Conservation (phyloP, 2,888 invertebrate genomes). For the Mesorhabditis belari region DNA sequence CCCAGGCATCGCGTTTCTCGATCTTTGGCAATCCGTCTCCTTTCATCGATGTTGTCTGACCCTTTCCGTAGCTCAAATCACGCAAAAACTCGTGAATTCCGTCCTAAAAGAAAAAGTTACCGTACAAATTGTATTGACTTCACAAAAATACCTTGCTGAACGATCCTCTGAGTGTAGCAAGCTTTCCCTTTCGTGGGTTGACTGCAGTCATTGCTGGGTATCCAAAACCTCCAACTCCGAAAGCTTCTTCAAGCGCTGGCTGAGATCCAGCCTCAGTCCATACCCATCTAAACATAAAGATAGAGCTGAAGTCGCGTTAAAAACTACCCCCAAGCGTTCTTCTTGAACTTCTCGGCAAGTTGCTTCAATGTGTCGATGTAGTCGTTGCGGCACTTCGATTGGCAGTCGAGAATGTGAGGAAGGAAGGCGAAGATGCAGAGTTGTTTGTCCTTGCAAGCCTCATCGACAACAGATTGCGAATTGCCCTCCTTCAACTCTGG, state of each 20-base stretch:
- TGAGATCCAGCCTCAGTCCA: slow-evolving; percentile 91
- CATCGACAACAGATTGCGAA: slow-evolving; percentile 61
- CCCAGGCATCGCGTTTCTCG: slow-evolving; percentile 55
- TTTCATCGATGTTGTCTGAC: slow-evolving; percentile 77
- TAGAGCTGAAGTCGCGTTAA: neutral
- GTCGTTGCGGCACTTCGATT: slow-evolving; percentile 80
- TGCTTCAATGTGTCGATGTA: slow-evolving; percentile 70
- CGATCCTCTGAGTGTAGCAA: slow-evolving; percentile 80
- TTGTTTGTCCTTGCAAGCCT: slow-evolving; percentile 76
- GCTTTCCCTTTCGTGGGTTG: slow-evolving; percentile 92
- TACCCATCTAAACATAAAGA: slow-evolving; percentile 65
- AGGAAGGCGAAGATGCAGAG: slow-evolving; percentile 79
- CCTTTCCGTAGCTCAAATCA: slow-evolving; percentile 84
- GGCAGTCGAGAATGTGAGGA: slow-evolving; percentile 91
- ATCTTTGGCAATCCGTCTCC: slow-evolving; percentile 63
- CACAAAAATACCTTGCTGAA: slow-evolving; percentile 59
- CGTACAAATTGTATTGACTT: slow-evolving; percentile 71
- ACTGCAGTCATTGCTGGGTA: slow-evolving; percentile 97
- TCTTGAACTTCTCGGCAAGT: slow-evolving; percentile 83
- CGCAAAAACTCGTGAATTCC: slow-evolving; percentile 93
- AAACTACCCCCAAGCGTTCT: slow-evolving; percentile 83
- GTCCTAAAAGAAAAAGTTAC: slow-evolving; percentile 58
- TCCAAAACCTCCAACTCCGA: slow-evolving; percentile 95
- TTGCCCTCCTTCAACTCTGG: slow-evolving; percentile 76
- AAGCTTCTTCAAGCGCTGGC: slow-evolving; percentile 71